phyloP scores from a whole-genome alignment of 2,797 vertebrate genomes.

The Eidolon dupreanum region DNA sequence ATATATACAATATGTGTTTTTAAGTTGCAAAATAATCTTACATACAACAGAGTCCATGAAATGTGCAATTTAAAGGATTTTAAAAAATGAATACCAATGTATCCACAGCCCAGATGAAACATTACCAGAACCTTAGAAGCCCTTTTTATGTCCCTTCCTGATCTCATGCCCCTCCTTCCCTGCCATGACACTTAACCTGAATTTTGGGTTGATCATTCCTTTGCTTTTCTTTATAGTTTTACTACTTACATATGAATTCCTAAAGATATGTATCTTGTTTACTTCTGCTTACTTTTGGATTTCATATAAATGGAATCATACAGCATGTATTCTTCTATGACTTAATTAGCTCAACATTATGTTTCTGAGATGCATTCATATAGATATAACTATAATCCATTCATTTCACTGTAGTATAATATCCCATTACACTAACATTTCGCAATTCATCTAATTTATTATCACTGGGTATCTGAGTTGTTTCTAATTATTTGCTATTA shows the following conservation, averaged over 20 bases:
- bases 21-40: conserved; percentile 31
- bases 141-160: neutral
- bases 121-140: neutral
- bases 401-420: neutral
- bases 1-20: neutral
- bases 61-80: neutral
- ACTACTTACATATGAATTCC: neutral
- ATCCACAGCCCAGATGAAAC: neutral
- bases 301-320: conserved; percentile 4
- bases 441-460: neutral
- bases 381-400: neutral
- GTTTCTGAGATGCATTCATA: conserved; percentile 40
- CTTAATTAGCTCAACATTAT: neutral
- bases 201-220: neutral
- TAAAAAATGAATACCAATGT: neutral
- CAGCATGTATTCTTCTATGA: neutral
- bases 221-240: conserved; percentile 18
- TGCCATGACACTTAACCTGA: neutral
- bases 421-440: neutral
- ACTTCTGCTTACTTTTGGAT: neutral
- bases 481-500: neutral
- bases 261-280: conserved; percentile 12
- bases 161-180: neutral
- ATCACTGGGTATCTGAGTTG: neutral
- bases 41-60: neutral